Evolutionary conservation across 2,113 vertebrate genomes (phyloP).

Genomic region (Onychorhynchus coronatus): DNA sequence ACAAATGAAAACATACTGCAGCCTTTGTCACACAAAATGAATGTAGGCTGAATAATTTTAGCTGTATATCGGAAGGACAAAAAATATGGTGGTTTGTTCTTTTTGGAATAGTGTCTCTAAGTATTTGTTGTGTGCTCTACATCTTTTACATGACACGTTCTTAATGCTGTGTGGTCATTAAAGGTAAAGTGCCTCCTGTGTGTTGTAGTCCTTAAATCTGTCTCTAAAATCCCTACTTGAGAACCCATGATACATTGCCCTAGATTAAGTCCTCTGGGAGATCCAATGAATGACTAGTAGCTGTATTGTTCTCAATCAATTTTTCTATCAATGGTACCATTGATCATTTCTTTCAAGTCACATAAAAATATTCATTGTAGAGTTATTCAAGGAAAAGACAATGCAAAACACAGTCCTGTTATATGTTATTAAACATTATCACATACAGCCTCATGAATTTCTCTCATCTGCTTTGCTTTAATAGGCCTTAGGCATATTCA

Average conservation of each 20-base stretch:
- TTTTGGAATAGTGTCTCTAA: background rate
- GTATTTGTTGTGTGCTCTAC: background rate
- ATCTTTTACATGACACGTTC: slow-evolving; percentile 36
- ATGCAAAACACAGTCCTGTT: background rate
- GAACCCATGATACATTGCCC: background rate
- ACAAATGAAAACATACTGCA: background rate
- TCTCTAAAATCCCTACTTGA: background rate
- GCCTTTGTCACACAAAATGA: background rate
- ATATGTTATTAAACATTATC: background rate
- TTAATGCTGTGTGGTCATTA: slow-evolving; percentile 20
- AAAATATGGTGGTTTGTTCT: background rate
- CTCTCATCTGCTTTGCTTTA: background rate
- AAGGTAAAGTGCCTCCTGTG: slow-evolving; percentile 13
- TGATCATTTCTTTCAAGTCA: background rate
- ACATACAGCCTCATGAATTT: background rate
- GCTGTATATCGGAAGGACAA: slow-evolving; percentile 5
- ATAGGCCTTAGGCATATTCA: background rate
- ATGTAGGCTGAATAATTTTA: background rate
- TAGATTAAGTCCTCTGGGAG: background rate
- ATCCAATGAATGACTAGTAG: background rate
- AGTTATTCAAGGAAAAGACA: background rate
- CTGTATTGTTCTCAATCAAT: background rate
- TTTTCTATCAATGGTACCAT: background rate
- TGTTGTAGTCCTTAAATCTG: background rate
- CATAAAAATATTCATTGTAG: background rate